Conservation (phyloP, 2,113 vertebrate species). For the Coturnix japonica region DNA sequence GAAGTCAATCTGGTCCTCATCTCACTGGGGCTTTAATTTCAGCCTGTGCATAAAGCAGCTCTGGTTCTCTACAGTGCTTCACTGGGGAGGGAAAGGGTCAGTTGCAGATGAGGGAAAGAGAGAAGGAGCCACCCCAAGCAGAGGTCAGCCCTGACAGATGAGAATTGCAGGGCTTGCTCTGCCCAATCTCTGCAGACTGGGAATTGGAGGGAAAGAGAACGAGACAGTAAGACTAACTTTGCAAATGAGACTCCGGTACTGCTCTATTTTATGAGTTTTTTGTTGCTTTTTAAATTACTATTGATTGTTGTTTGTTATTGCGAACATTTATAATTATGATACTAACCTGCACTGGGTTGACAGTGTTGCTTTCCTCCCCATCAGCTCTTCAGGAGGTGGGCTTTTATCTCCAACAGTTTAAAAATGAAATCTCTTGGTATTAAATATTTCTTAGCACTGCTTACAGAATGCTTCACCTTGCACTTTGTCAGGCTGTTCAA, state of each 20-base stretch:
- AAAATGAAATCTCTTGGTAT: not conserved
- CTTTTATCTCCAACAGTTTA: not conserved
- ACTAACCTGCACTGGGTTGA: not conserved
- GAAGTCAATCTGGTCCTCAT: not conserved
- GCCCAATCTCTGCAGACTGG: not conserved
- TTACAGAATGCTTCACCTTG: not conserved
- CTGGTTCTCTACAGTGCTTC: not conserved
- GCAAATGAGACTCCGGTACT: not conserved
- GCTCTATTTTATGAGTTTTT: not conserved
- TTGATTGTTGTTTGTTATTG: not conserved
- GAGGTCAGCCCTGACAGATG: not conserved
- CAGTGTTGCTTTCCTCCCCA: fast-evolving
- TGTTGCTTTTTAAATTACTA: not conserved
- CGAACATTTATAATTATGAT: not conserved
- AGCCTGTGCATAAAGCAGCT: not conserved
- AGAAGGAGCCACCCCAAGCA: too few relatives aligned
- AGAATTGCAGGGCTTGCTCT: not conserved
- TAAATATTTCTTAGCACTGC: not conserved
- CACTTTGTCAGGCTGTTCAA: not conserved
- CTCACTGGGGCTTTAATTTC: not conserved
- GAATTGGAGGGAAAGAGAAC: not conserved
- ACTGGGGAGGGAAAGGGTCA: not conserved
- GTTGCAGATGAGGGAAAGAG: not conserved
- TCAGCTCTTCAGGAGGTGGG: not conserved
- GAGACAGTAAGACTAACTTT: not conserved